These are phyloP conservation scores for Paratilapia polleni DNA, from an alignment of 2,113 vertebrate species.

Conservation along the genomic window DNA sequence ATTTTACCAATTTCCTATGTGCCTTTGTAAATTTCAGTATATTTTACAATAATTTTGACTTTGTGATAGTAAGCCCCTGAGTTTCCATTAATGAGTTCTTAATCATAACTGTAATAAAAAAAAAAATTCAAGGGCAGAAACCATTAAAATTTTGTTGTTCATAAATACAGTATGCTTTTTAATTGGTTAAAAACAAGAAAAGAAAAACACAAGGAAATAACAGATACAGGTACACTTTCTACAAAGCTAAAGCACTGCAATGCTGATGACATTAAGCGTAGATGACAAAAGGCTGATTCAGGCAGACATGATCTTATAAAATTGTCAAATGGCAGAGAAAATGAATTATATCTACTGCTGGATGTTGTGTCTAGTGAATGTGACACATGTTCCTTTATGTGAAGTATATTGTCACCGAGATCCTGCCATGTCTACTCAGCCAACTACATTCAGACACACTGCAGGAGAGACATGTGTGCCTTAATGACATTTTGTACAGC, in stretches of 20 bases:
- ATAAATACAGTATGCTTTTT: background rate
- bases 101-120: background rate
- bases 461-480: constrained; percentile 26
- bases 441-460: constrained; percentile 23
- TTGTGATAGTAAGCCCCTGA: background rate
- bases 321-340: constrained; percentile 31
- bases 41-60: background rate
- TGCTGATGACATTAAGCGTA: background rate
- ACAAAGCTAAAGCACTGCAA: background rate
- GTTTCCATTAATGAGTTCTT: background rate
- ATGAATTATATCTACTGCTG: constrained; percentile 24
- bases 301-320: constrained; percentile 13
- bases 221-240: background rate
- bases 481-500: constrained; percentile 41
- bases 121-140: background rate
- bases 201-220: too few relatives aligned
- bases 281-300: constrained; percentile 21
- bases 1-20: background rate
- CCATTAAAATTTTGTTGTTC: background rate
- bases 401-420: constrained; percentile 33
- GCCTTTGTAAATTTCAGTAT: background rate
- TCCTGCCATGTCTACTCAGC: constrained; percentile 29
- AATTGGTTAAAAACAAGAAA: background rate
- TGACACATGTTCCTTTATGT: constrained; percentile 55
- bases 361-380: constrained; percentile 33